Conservation (phyloP, 2,888 invertebrate species). For the Epinotia nisella region DNA sequence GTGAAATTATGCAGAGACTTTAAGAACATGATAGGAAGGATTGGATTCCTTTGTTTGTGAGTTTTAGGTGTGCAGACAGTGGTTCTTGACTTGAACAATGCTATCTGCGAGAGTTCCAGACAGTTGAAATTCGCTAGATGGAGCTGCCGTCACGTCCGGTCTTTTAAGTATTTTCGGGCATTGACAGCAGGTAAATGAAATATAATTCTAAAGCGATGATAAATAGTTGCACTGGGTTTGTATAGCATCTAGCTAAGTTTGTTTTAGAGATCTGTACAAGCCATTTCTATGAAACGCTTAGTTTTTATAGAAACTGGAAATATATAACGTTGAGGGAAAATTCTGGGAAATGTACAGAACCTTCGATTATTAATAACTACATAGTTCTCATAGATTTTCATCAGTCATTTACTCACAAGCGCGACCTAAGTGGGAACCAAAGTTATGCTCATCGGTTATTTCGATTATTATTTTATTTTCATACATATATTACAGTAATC, state of each 20-base stretch:
- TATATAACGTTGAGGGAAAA: background rate
- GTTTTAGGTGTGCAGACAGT: slow-evolving; percentile 14
- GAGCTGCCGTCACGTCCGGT: slow-evolving; percentile 32
- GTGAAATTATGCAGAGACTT: slow-evolving; percentile 26
- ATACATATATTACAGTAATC: too few relatives aligned
- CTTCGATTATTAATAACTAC: too few relatives aligned
- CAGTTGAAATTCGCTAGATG: slow-evolving; percentile 38
- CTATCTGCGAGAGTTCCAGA: slow-evolving; percentile 36
- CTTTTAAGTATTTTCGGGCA: slow-evolving; percentile 31
- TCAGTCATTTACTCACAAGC: background rate
- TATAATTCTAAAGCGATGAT: background rate
- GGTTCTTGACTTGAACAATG: slow-evolving; percentile 41
- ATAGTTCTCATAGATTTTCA: background rate
- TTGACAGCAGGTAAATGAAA: slow-evolving; percentile 7
- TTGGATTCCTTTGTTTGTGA: slow-evolving; percentile 19
- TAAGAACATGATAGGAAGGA: slow-evolving; percentile 17
- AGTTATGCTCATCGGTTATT: too few relatives aligned
- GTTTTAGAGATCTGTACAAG: background rate
- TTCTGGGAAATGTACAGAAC: background rate
- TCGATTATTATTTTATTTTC: too few relatives aligned
- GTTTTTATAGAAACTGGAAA: too few relatives aligned
- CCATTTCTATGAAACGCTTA: background rate
- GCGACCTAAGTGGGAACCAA: too few relatives aligned
- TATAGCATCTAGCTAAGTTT: background rate
- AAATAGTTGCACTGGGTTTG: background rate